Base-by-base conservation (phyloP, 2,888 invertebrate genomes). In the Caprella mutica region DNA sequence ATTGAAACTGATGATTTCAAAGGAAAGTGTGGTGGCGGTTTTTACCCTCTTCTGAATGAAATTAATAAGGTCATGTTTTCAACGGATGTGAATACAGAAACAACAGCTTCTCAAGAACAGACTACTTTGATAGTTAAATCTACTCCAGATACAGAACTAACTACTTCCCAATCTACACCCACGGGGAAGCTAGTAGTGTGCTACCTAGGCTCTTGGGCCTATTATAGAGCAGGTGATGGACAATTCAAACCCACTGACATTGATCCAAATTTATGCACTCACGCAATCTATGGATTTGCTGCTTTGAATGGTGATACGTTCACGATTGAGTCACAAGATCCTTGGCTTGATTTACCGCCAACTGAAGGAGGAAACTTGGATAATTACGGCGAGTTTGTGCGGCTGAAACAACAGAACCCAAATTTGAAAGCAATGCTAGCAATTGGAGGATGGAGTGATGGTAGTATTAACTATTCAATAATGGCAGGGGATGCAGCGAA, bases 1-100 rank as follows among this genome's bases (percentile, higher is more conserved):
- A 80, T 89, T 35, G 90, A 90, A 71, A 90, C 87, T 0, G 90
- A 91, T 65, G 90, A 90, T 72, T 89, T 88, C 71, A 76, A 75
- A 23, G 87, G 87, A 0, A 77, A 77, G 46, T 88, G 88, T 43
- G 68, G 69, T 43, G 70, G 73, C 21, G 72, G 69, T 0, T 83
- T 83, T 69, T 88, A 81, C 72, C 82, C 83, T 0, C 72, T 89
- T 0, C 78, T 89, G 75, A 78, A 82, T 48, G 77, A 82, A 0
- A 82, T 89, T 52, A 84, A 86, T 69, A 78, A 80, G 58, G 27
- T 23, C 27, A 48, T 48, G n/a, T n/a, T n/a, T n/a, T n/a, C n/a
- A n/a, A n/a, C n/a, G n/a, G n/a, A n/a, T n/a, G n/a, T n/a, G n/a
- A n/a, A n/a, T n/a, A n/a, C n/a, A n/a, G n/a, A n/a, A n/a, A n/a